Evolutionary conservation across 2,888 invertebrate genomes (phyloP), one percentile per base, ranked within the genome.

Genomic region (Eupithecia centaureata): DNA sequence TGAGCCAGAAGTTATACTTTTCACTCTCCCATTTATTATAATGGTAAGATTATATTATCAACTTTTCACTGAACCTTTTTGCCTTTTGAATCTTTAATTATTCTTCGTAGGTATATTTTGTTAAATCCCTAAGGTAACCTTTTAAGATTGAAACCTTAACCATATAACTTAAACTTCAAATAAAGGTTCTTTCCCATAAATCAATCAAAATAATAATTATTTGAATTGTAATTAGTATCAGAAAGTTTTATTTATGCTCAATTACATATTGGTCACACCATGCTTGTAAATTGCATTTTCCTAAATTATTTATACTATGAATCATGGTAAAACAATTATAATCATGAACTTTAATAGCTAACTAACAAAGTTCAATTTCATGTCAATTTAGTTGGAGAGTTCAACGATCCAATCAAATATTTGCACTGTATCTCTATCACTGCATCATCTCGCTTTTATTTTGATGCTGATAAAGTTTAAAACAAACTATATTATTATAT

Each of bases 331-430:
- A 64, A 54, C 25, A 42, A 61, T 65, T 61, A 35, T 18, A 52
- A 27, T 58, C 5, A 32, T 56, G 47, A 61, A 61, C 60, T 42
- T n/a, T 42, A 61, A 62, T 54, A 22, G 38, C 30, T 63, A 2
- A 18, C 35, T 5, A 18, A 42, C 30, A 57, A 28, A 52, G 25
- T 22, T 63, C 58, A 63, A 65, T 65, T 71, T 69, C 52, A 71
- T 70, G 33, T 57, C 57, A 65, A 60, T 64, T 66, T 67, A 10
- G 67, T 66, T 71, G 35, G 61, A 68, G 61, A 67, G 27, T 56
- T 51, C 65, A 51, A 68, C 67, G 65, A 57, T 69, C 60, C 64
- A 73, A 71, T 71, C 69, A 67, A 65, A 63, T 67, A 61, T 68
- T 65, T 67, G 68, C 59, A 66, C 28, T 63, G 30, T 68, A 63